Base-by-base conservation (phyloP, 2,888 invertebrate species). In the Lasioglossum marginatum region DNA sequence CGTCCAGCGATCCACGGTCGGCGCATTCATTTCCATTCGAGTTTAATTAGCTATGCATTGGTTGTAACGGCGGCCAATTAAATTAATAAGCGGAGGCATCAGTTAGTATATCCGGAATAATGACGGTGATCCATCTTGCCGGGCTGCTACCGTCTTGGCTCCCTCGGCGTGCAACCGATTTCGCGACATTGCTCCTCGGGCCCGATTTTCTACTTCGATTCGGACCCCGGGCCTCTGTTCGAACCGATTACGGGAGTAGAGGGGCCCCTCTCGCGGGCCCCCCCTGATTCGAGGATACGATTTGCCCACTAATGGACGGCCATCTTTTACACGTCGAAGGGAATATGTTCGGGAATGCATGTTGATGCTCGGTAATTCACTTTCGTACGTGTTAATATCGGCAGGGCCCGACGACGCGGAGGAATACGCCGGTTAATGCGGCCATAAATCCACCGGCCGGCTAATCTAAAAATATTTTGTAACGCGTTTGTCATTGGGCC, bases 41-140 rank as follows among this genome's bases (percentile, higher is more conserved):
- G 90, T 90, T 93, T 94, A 94, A 94, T 94, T 93, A 93, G 92
- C 91, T 91, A 91, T 92, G 91, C 92, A 92, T 93, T 89, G 93
- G 89, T 92, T 88, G 92, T 94, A 94, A 94, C 92, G 93, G 92
- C 91, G 88, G 89, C 91, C 93, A 92, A 94, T 94, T 94, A 93
- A 94, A 94, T 92, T 93, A 94, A 94, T 94, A 94, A 94, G 92
- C 92, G 79, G 68, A 88, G 90, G 90, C 91, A 93, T 94, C 91
- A 86, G 93, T 93, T 92, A 91, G 92, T 91, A 90, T 92, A 93
- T 93, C 90, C 89, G 86, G 83, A 91, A 91, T 94, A 94, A 94
- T 92, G 93, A 92, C 91, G 88, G 87, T 84, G 92, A 94, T 94
- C 90, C 88, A 91, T 94, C 92, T 93, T 91, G 77, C 78, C 31